A percentile compares a stretch with the other conserved stretches of the same genome.
These are phyloP conservation scores for Aphrocallistes beatrix DNA, from an alignment of 37 sponge, comb jelly and placozoan genomes.

Conservation along the genomic window DNA sequence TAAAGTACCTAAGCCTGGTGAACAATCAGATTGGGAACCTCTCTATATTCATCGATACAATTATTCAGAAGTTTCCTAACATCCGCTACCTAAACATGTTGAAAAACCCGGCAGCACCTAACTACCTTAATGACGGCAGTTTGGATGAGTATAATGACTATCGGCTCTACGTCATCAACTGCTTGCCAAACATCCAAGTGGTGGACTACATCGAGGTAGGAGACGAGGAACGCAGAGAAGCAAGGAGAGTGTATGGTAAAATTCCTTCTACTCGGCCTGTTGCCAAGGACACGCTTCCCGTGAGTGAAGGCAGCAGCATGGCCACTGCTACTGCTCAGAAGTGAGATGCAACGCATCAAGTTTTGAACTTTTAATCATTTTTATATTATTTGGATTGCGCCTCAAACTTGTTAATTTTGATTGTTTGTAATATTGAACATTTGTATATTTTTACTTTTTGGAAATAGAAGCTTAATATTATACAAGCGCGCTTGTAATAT, in stretches of 20 bases:
- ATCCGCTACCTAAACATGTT: conserved; percentile 60
- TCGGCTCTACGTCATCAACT: conserved; percentile 57
- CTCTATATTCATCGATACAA: conserved; percentile 51
- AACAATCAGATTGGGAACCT: conserved; percentile 60
- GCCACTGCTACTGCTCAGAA: background rate
- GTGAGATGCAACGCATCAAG: too few relatives aligned
- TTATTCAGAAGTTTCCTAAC: conserved; percentile 36
- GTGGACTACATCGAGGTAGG: conserved; percentile 55
- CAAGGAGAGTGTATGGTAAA: conserved; percentile 41
- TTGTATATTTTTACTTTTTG: too few relatives aligned
- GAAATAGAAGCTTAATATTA: too few relatives aligned
- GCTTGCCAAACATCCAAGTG: conserved; percentile 31
- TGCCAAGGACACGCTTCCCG: background rate
- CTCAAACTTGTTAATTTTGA: too few relatives aligned
- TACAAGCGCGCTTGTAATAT: too few relatives aligned
- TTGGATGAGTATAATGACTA: conserved; percentile 59
- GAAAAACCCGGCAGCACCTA: conserved; percentile 80
- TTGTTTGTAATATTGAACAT: too few relatives aligned
- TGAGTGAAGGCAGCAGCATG: background rate
- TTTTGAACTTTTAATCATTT: too few relatives aligned
- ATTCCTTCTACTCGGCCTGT: background rate
- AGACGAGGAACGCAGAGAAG: conserved; percentile 34
- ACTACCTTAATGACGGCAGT: conserved; percentile 76
- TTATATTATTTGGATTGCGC: too few relatives aligned
- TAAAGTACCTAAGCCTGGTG: conserved; percentile 67